These are phyloP conservation scores for Plebejus argus DNA, from an alignment of 2,888 invertebrate species.

Conservation along the genomic window DNA sequence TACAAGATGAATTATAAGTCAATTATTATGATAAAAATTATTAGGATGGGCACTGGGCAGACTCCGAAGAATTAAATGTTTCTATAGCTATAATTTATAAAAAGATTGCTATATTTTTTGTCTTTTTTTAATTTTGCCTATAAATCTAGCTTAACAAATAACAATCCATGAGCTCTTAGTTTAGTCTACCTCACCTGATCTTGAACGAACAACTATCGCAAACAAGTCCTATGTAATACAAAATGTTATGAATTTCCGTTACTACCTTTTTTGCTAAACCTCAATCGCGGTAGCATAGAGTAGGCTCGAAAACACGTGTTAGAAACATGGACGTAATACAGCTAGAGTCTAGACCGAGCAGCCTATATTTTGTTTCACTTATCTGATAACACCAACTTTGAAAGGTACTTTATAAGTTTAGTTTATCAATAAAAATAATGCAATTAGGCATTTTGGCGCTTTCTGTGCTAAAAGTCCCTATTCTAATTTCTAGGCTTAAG, in stretches of 20 bases:
- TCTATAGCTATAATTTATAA: neutral
- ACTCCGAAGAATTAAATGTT: neutral
- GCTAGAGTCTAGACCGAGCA: too few species aligned
- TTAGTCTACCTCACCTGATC: neutral
- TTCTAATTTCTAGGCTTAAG: too few species aligned
- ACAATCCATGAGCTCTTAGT: neutral
- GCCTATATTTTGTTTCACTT: too few species aligned
- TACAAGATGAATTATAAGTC: too few species aligned
- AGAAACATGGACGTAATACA: neutral
- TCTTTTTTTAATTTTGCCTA: neutral
- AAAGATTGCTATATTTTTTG: too few species aligned
- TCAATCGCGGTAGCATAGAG: neutral
- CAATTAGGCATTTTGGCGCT: too few species aligned
- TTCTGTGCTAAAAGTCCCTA: neutral
- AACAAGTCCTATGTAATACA: neutral
- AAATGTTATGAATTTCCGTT: slow-evolving; percentile 5
- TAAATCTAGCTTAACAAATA: neutral
- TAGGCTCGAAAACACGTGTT: neutral
- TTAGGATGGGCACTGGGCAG: too few species aligned
- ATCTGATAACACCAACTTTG: too few species aligned
- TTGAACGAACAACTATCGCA: slow-evolving; percentile 12
- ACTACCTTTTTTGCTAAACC: slow-evolving; percentile 8
- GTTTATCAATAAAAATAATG: too few species aligned
- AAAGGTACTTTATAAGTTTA: too few species aligned
- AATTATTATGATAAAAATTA: too few species aligned